Evolutionary conservation across 2,888 invertebrate genomes (phyloP).

Genomic region (Dione juno): DNA sequence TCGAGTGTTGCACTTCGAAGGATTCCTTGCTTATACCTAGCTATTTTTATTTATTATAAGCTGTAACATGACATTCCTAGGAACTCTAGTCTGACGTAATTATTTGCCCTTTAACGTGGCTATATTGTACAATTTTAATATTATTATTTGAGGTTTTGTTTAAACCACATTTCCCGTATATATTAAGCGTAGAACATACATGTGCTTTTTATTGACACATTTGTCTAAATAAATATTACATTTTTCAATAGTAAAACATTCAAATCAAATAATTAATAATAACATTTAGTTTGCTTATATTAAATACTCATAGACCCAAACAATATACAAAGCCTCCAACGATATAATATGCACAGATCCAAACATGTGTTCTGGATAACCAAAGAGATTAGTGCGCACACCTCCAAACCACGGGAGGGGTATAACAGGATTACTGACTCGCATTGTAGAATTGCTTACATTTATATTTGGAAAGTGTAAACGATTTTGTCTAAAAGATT

Average conservation of each 20-base stretch:
- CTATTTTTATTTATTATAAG: conserved; percentile 17
- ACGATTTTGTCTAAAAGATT: background rate
- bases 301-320: conserved; percentile 8
- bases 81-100: background rate
- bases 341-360: conserved; percentile 28
- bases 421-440: conserved; percentile 51
- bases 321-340: conserved; percentile 20
- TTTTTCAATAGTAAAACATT: too few relatives aligned
- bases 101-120: background rate
- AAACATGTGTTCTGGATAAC: conserved; percentile 63
- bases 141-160: background rate
- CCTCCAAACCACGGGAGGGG: conserved; percentile 49
- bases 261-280: background rate
- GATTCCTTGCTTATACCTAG: conserved; percentile 19
- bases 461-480: conserved; percentile 9
- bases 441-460: conserved; percentile 22
- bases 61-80: conserved; percentile 18
- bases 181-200: too few relatives aligned
- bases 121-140: background rate
- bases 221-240: too few relatives aligned
- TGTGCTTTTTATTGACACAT: too few relatives aligned
- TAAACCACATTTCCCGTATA: too few relatives aligned
- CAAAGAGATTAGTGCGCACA: conserved; percentile 58
- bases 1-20: conserved; percentile 8
- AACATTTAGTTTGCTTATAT: background rate